Base-by-base conservation (phyloP, 2,888 invertebrate genomes). In the Drosophila greeni region DNA sequence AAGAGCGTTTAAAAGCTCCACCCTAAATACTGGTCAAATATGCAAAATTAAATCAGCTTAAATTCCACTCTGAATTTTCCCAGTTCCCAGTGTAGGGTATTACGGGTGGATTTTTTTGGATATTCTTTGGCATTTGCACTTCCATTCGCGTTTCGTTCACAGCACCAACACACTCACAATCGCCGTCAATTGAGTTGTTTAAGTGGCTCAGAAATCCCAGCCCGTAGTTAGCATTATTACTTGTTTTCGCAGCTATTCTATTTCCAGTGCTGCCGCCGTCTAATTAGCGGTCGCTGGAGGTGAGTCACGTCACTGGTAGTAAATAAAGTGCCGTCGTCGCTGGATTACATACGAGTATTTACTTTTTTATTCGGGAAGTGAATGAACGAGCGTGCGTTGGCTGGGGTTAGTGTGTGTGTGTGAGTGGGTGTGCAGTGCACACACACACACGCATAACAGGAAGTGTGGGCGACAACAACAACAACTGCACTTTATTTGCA, bases 351-450 rank as follows among this genome's bases (percentile, higher is more conserved):
- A 29, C 61, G 42, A 18, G 34, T 61, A 64, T 64, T 43, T 45
- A 68, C 57, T 58, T 40, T 40, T 51, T 49, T 37, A 47, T 47
- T 47, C 29, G 45, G 53, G 37, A 24, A 74, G 81, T 75, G 72
- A 82, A 74, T 65, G 83, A 74, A 74, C 80, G 68, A 56, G 57
- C 66, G 66, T 66, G 42, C 71, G 39, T 59, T 73, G 64, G 33
- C 58, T 37, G 37, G 20, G 36, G 5, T n/a, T n/a, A n/a, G n/a
- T n/a, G n/a, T n/a, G n/a, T n/a, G n/a, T n/a, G 31, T 18, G 29
- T 29, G 45, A 18, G 16, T 5, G 47, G 9, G 20, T 12, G 26
- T 3, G 18, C 12, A 6, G 40, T n/a, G 7, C 37, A 37, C 5
- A 16, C n/a, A 37, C 37, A 18, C n/a, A n/a, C 18, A 6, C 18